Conservation (phyloP, 1,140 invertebrate species). For the Cecropterus lyciades region DNA sequence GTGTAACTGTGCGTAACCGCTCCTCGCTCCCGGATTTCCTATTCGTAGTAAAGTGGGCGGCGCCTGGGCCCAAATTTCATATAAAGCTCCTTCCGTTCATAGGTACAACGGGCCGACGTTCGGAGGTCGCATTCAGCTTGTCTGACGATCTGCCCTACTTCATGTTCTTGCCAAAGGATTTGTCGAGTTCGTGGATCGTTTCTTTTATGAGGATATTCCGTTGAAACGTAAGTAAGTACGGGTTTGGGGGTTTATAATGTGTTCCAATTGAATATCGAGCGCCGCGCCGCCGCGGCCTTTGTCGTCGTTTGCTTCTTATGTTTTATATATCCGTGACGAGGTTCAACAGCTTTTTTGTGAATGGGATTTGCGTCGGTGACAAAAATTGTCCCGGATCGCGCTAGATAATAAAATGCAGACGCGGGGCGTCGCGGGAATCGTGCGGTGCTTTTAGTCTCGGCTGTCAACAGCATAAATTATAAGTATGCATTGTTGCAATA, state of each 20-base stretch:
- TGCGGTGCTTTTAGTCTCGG: constrained; percentile 61
- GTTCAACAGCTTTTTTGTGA: constrained; percentile 36
- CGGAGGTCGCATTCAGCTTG: constrained; percentile 74
- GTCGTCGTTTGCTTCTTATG: constrained; percentile 40
- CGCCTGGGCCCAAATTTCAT: constrained; percentile 76
- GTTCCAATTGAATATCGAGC: constrained; percentile 58
- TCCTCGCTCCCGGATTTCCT: constrained; percentile 83
- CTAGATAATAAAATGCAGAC: constrained; percentile 71
- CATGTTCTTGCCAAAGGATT: constrained; percentile 80
- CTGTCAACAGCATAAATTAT: constrained; percentile 78
- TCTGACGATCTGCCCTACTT: constrained; percentile 77
- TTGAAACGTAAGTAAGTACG: constrained; percentile 69
- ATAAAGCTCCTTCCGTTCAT: constrained; percentile 74
- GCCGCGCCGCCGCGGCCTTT: constrained; percentile 45
- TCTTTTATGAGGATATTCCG: constrained; percentile 73
- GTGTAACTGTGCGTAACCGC: constrained; percentile 85
- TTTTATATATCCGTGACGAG: constrained; percentile 36
- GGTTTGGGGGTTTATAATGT: constrained; percentile 72
- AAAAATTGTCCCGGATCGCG: constrained; percentile 30
- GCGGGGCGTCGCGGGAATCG: constrained; percentile 44
- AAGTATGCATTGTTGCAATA: constrained; percentile 73
- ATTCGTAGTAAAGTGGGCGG: constrained; percentile 82
- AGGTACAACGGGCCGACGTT: constrained; percentile 63
- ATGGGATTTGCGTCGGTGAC: constrained; percentile 36
- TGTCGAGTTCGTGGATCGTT: constrained; percentile 75